Evolutionary conservation across 2,797 vertebrate genomes (phyloP), one percentile per base, ranked within the genome.

Genomic region (Lutra lutra): DNA sequence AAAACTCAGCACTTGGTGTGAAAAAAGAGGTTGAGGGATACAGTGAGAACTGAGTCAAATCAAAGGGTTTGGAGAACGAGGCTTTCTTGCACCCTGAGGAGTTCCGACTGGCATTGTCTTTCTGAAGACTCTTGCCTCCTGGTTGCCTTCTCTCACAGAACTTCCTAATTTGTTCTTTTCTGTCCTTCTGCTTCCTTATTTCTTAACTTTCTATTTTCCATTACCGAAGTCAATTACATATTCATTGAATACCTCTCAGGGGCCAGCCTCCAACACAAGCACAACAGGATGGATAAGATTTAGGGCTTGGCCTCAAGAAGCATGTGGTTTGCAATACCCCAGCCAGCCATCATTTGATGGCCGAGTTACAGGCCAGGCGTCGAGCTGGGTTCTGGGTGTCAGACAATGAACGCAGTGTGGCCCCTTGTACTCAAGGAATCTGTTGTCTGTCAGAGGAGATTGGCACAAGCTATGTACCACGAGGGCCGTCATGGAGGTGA

Each of bases 11-110:
- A 7, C 32, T 80, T 72, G 3, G 43, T 43, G 72, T 29, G 5
- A 68, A 82, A 89, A 91, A 40, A 91, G 40, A 79, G 32, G 38
- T 5, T 21, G 93, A 70, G 21, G 72, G 46, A 29, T 14, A 88
- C 54, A 48, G 0, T 15, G 79, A 92, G 54, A 73, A 60, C 72
- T 3, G 51, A 54, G 9, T 18, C 48, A 94, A 86, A 43, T 88
- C 48, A 83, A 93, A 78, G 51, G 17, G 27, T 82, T 90, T 27
- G 29, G 90, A 7, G 38, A 89, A 54, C 12, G 32, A 72, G 85
- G 32, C 43, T 48, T 86, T 64, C 10, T 78, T 68, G 21, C 11
- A 21, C 2, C 15, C 14, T 58, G n/a, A 43, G n/a, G 92, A 23
- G 23, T 73, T 72, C 48, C 86, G 2, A 66, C 1, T 17, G 25